Conservation (phyloP, 2,113 vertebrate genomes). For the Haplochromis burtoni region DNA sequence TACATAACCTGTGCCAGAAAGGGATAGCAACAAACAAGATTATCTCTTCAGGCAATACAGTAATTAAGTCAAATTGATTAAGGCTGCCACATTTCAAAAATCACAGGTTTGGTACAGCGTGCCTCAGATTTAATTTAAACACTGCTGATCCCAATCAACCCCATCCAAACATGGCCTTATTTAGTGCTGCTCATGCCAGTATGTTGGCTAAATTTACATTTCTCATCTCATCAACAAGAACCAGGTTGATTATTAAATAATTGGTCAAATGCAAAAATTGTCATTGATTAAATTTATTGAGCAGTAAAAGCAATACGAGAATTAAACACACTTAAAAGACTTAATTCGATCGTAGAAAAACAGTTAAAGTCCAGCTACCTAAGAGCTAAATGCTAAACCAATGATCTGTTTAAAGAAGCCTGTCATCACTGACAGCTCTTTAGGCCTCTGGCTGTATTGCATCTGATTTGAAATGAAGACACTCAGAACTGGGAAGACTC, state of each 20-base stretch:
- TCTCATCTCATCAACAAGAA: background rate
- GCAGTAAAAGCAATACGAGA: background rate
- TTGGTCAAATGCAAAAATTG: background rate
- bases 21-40: background rate
- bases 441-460: background rate
- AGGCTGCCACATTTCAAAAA: conserved; percentile 47
- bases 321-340: background rate
- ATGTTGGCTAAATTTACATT: background rate
- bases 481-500: background rate
- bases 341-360: background rate
- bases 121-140: conserved; percentile 33
- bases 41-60: conserved; percentile 3
- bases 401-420: background rate
- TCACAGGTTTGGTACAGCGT: conserved; percentile 17
- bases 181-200: background rate
- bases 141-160: conserved; percentile 40
- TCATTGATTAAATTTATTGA: background rate
- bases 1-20: background rate
- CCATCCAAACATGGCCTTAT: background rate
- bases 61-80: conserved; percentile 58
- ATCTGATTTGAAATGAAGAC: background rate
- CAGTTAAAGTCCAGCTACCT: background rate
- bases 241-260: conserved; percentile 2
- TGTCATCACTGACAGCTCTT: background rate
- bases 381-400: background rate